Conservation (phyloP, 2,113 vertebrate species). For the Zapus hudsonius region DNA sequence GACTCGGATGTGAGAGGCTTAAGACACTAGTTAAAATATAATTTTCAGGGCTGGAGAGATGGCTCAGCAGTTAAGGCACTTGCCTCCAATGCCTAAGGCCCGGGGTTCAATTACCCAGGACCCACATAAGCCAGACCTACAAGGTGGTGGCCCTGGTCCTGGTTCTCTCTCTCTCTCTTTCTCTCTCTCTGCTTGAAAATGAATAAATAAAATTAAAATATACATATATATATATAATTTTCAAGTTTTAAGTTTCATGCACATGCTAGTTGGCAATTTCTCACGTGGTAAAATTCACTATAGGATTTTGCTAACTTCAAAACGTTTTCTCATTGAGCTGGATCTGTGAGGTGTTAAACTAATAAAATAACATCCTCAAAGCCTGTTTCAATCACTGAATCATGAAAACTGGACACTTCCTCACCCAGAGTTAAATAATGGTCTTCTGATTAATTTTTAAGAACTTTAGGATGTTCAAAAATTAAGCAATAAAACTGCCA, state of each 20-base stretch:
- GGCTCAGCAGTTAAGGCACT: too few species aligned
- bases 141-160: too few species aligned
- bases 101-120: too few species aligned
- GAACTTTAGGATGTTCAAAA: conserved; percentile 68
- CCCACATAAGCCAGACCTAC: too few species aligned
- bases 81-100: too few species aligned
- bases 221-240: too few species aligned
- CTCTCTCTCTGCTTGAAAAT: too few species aligned
- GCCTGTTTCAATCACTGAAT: conserved; percentile 29
- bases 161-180: too few species aligned
- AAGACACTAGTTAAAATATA: background rate
- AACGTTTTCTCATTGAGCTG: conserved; percentile 1
- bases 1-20: background rate
- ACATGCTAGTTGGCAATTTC: background rate
- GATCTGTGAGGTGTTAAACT: conserved; percentile 34
- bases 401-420: conserved; percentile 65
- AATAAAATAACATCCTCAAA: conserved; percentile 48
- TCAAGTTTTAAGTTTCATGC: background rate
- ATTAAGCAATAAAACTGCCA: conserved; percentile 60
- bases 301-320: conserved; percentile 39
- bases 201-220: too few species aligned
- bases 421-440: conserved; percentile 32
- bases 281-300: conserved; percentile 4
- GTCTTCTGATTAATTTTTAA: conserved; percentile 64
- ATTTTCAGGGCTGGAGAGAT: too few species aligned